phyloP scores from a whole-genome alignment of 1,140 invertebrate species.

The Caenorhabditis briggsae region DNA sequence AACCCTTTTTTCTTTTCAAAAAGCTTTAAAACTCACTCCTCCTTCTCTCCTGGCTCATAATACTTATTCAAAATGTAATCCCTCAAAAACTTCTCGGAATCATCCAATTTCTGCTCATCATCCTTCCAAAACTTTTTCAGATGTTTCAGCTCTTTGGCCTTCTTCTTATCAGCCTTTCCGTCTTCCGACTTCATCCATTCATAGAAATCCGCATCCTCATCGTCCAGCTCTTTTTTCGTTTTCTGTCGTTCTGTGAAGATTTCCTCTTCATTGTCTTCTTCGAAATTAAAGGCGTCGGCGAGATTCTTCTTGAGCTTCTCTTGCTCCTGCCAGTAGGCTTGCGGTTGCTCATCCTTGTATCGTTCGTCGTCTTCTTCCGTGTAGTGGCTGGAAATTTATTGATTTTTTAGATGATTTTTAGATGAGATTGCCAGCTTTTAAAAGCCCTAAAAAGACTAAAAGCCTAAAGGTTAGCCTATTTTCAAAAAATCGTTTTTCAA shows the following conservation, averaged over 20 bases:
- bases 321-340: too few species aligned
- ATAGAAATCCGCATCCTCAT: constrained; percentile 84
- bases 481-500: constrained; percentile 4
- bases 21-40: constrained; percentile 76
- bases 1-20: constrained; percentile 25
- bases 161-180: constrained; percentile 77
- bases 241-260: constrained; percentile 82
- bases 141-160: constrained; percentile 56
- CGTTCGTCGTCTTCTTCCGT: too few species aligned
- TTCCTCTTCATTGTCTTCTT: constrained; percentile 78
- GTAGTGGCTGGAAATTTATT: too few species aligned
- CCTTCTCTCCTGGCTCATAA: constrained; percentile 82
- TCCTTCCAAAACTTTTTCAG: constrained; percentile 79
- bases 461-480: too few species aligned
- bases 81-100: constrained; percentile 88
- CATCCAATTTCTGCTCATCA: constrained; percentile 76
- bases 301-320: constrained; percentile 72
- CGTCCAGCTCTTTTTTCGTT: constrained; percentile 82
- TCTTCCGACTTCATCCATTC: constrained; percentile 87
- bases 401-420: too few species aligned
- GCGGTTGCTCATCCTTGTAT: too few species aligned
- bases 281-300: constrained; percentile 77
- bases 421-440: too few species aligned
- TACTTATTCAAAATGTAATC: constrained; percentile 93
- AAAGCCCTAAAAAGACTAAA: too few species aligned